Evolutionary conservation across 1,140 invertebrate genomes (phyloP), one percentile per base, ranked within the genome.

Genomic region (Papilio machaon): DNA sequence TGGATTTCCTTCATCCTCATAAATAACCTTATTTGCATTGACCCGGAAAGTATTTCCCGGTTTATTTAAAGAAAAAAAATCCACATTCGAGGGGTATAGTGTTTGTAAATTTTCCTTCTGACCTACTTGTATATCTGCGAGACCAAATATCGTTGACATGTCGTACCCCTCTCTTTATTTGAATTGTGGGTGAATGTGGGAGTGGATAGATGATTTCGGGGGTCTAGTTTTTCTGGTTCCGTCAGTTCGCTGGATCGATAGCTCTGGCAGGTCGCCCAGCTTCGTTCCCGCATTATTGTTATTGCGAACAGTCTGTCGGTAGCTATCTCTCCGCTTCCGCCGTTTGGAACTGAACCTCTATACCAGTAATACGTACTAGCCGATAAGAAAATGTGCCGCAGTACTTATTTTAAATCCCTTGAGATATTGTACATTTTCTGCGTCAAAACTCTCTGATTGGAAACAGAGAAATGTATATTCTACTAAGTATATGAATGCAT

Each of bases 71-170:
- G 58, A 58, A 93, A 91, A 30, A 90, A 92, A 91, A 89, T 89
- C 89, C 86, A 90, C 90, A 91, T 89, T 89, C 87, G 82, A 86
- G 75, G 82, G 81, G 87, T 90, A 89, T 93, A 93, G 91, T 92
- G 91, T 93, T 94, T 92, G 91, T 93, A 94, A 91, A 93, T 94
- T 93, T 93, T 94, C 91, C 91, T 86, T 93, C 88, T 94, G 92
- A 94, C 92, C 92, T 94, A 94, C 90, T 94, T 94, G 92, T 84
- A 87, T 83, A 88, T 90, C 86, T 89, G 84, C 82, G 81, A 78
- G 78, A 81, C 91, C 91, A 90, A 83, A 82, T 81, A 80, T 82
- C 30, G 70, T 81, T 86, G 92, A 85, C 54, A 90, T 82, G 54
- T 90, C 86, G 80, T 86, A 82, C 79, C 85, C 84, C 88, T 85